These are phyloP conservation scores for Andricus quercusramuli DNA, from an alignment of 2,888 invertebrate genomes.

Conservation along the genomic window DNA sequence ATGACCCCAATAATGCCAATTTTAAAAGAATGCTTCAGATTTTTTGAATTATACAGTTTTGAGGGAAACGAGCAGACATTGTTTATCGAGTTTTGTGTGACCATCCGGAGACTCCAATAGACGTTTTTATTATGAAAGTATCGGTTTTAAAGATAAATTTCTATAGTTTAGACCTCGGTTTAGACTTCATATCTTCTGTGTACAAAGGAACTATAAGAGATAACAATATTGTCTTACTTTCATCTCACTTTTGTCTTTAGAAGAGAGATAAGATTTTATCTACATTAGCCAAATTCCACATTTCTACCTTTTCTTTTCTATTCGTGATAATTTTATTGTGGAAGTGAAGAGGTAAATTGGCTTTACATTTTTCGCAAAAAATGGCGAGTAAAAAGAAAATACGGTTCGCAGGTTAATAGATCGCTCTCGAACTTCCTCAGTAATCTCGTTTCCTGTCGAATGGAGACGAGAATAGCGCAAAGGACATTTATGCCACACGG, in stretches of 20 bases:
- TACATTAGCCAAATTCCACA: neutral
- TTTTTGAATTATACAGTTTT: too few species aligned
- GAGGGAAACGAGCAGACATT: too few species aligned
- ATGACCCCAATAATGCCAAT: too few species aligned
- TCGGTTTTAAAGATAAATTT: too few species aligned
- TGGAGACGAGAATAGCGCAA: slow-evolving; percentile 35
- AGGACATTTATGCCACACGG: slow-evolving; percentile 32
- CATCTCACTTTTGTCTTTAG: neutral
- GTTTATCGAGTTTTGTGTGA: too few species aligned
- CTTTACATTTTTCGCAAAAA: neutral
- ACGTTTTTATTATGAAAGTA: too few species aligned
- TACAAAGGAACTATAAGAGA: neutral
- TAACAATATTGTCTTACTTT: neutral
- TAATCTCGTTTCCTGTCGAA: slow-evolving; percentile 39
- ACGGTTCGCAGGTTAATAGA: slow-evolving; percentile 15
- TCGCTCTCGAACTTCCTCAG: slow-evolving; percentile 24
- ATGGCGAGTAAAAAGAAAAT: neutral
- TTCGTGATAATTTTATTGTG: neutral
- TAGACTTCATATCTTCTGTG: neutral
- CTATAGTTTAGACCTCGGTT: too few species aligned
- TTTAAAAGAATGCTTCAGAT: too few species aligned
- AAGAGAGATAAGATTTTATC: slow-evolving; percentile 21
- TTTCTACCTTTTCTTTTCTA: neutral
- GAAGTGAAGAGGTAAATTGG: neutral
- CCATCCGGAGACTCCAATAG: too few species aligned